These are phyloP conservation scores for Prenolepis imparis DNA, from an alignment of 2,888 invertebrate species.

Conservation along the genomic window DNA sequence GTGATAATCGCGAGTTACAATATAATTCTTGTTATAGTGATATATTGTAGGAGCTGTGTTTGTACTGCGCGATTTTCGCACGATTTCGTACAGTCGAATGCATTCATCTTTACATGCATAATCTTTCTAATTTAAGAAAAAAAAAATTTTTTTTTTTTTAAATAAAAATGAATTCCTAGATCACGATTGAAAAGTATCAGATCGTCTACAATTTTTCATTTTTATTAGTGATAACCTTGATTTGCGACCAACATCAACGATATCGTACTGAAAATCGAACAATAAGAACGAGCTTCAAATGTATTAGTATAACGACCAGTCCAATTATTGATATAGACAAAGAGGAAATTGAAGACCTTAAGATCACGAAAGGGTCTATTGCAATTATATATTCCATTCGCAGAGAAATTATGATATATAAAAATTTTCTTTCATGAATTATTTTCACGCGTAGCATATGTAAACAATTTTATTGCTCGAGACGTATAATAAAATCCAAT, in stretches of 20 bases:
- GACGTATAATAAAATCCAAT: neutral
- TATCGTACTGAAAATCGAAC: slow-evolving; percentile 27
- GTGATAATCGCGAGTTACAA: slow-evolving; percentile 35
- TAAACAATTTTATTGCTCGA: neutral
- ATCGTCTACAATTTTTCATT: neutral
- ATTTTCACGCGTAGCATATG: neutral
- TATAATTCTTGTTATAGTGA: slow-evolving; percentile 29
- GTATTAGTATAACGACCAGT: slow-evolving; percentile 20
- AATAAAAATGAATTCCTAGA: neutral
- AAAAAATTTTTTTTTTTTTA: neutral
- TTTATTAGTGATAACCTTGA: neutral
- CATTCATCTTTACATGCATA: neutral
- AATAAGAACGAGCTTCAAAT: slow-evolving; percentile 26
- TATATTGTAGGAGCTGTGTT: slow-evolving; percentile 2
- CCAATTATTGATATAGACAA: slow-evolving; percentile 18
- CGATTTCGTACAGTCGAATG: neutral
- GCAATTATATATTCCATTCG: neutral
- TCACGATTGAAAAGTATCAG: neutral
- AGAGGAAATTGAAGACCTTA: slow-evolving; percentile 28
- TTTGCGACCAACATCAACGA: neutral
- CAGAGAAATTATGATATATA: neutral
- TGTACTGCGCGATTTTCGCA: slow-evolving; percentile 28
- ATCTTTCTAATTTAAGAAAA: neutral
- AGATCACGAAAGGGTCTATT: slow-evolving; percentile 17
- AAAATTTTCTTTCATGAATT: slow-evolving; percentile 1